Evolutionary conservation across 2,888 invertebrate species (phyloP), one percentile per base, ranked within the genome.

Genomic region (Dolichopus griseipennis): DNA sequence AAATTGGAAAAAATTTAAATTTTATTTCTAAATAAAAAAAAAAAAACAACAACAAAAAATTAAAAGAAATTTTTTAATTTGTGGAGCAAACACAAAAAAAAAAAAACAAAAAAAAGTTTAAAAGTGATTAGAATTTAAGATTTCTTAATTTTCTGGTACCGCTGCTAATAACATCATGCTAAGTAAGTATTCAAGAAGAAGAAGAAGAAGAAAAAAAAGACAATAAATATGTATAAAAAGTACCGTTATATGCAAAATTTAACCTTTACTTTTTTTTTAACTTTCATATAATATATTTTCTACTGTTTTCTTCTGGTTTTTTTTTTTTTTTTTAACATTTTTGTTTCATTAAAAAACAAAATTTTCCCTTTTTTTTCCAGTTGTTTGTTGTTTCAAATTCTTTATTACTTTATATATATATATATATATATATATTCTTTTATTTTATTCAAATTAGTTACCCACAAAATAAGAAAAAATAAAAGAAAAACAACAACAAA

Each of bases 391-490:
- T 41, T 41, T 15, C 8, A n/a, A n/a, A n/a, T 41, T 4, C 8
- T 41, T 41, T 41, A 15, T 9, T 41, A 12, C 27, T 27, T 27
- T 27, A 27, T n/a, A n/a, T n/a, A n/a, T n/a, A 34, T n/a, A n/a
- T 34, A 34, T 34, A 43, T 43, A 43, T 43, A 43, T 43, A 15
- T 43, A 43, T 18, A 18, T 18, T 52, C 18, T 2, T 52, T 18
- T 52, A 52, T 52, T 18, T 52, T 52, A 52, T 52, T 52, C 52
- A 52, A 52, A 52, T 52, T 52, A 52, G 15, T 52, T 52, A 52
- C 52, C 52, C 52, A 52, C 52, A 52, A 18, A 52, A 15, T 2
- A 12, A 41, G 8, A 41, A 41, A 9, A 9, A 41, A 15, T 6
- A 41, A 12, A 41, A 41, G 8, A 15, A 2, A 41, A 41, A 7